Evolutionary conservation across 2,888 invertebrate species (phyloP).

Genomic region (Mythimna loreyi): DNA sequence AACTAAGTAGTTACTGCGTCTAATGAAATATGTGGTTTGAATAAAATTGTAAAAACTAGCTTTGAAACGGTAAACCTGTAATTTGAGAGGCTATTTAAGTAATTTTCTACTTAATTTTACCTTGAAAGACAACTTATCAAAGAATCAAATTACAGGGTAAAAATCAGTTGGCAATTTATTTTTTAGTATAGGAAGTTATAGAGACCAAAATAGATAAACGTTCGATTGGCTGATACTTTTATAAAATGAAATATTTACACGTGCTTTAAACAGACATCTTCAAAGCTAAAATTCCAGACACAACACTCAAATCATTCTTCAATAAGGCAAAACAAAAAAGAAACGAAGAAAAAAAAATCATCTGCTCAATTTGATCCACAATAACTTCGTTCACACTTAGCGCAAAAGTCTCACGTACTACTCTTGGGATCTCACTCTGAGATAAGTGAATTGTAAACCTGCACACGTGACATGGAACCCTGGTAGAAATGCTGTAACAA

Average conservation of each 20-base stretch:
- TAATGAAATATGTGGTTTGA: constrained; percentile 27
- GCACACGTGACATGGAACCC: constrained; percentile 71
- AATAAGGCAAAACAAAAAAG: constrained; percentile 3
- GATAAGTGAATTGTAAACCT: constrained; percentile 83
- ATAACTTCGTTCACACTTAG: constrained; percentile 73
- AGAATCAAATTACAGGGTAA: too few relatives aligned
- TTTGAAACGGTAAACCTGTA: background rate
- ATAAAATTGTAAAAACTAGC: background rate
- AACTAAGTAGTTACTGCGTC: constrained; percentile 33
- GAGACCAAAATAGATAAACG: too few relatives aligned
- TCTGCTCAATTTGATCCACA: constrained; percentile 54
- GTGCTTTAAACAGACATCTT: too few relatives aligned
- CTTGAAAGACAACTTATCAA: background rate
- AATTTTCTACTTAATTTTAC: too few relatives aligned
- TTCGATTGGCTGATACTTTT: too few relatives aligned
- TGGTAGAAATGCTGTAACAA: constrained; percentile 50
- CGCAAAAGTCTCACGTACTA: constrained; percentile 75
- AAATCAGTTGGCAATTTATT: background rate
- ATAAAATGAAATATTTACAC: too few relatives aligned
- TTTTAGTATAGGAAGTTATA: background rate
- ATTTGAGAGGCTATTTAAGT: background rate
- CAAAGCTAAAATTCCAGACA: constrained; percentile 4
- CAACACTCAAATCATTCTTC: constrained; percentile 10
- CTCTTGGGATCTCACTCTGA: constrained; percentile 71
- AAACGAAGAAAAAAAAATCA: constrained; percentile 25